Evolutionary conservation across 2,113 vertebrate genomes (phyloP), one percentile per base, ranked within the genome.

Genomic region (Sciurus niger): DNA sequence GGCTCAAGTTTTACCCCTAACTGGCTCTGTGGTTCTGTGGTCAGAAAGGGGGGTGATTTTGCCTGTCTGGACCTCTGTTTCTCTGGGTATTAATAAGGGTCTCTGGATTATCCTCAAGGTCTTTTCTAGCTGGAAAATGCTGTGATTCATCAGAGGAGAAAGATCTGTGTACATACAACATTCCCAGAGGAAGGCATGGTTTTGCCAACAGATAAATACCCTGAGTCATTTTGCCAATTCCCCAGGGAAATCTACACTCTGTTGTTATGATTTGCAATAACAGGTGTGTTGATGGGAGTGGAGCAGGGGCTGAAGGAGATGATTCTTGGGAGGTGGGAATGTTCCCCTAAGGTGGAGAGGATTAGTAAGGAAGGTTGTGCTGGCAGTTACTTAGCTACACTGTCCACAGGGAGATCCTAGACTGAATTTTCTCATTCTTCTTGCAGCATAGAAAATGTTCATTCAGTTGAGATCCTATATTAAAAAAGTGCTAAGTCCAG

Each of bases 121-220:
- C n/a, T 92, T 76, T 84, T 94, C 94, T 72, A 86, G 51, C 79
- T 95, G 96, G 84, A 60, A 96, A 93, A 84, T 58, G 6, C 63
- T 46, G 14, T 82, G 79, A 95, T 94, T 97, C 83, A 63, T 60
- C n/a, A 8, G 40, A 84, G 53, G 34, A 96, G 65, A 97, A 89
- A 96, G 76, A 94, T 78, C 65, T 74, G 76, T 92, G 48, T 93
- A 90, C 60, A 60, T 51, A 82, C 51, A 89, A 80, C 28, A 53
- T 79, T 82, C 60, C 84, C 84, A 24, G 40, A 90, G 72, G 83
- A 88, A 95, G 94, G 91, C 83, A 22, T 4, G 46, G 84, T 93
- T 86, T 95, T 95, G 92, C 92, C 92, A 90, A 73, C n/a, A 94
- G 84, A 97, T 94, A 87, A 95, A 92, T 68, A 92, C 46, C 84